These are phyloP conservation scores for Catharus minimus DNA, from an alignment of 2,113 vertebrate genomes.

Conservation along the genomic window DNA sequence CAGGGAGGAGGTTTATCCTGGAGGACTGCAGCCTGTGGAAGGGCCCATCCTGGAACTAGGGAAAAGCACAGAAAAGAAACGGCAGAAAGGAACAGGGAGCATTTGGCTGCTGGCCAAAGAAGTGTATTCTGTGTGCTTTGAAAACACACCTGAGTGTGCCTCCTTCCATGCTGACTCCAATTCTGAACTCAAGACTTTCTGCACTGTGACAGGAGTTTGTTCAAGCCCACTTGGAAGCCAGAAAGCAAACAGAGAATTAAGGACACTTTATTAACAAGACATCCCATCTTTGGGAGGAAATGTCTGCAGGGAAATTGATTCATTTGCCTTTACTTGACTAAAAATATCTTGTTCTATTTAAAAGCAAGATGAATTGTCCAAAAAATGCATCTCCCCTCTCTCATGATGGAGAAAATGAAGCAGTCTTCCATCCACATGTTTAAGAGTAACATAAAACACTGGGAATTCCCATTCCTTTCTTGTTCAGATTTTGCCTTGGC, in stretches of 20 bases:
- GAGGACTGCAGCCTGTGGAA: not conserved
- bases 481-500: not conserved
- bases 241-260: not conserved
- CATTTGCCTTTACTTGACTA: not conserved
- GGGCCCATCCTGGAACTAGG: not conserved
- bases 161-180: not conserved
- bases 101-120: not conserved
- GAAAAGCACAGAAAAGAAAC: not conserved
- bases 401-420: not conserved
- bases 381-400: not conserved
- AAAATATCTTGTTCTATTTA: not conserved
- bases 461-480: not conserved
- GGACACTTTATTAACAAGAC: not conserved
- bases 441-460: not conserved
- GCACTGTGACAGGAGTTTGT: not conserved
- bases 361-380: not conserved
- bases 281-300: not conserved
- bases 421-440: not conserved
- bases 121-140: not conserved
- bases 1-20: not conserved
- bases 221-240: not conserved
- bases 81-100: not conserved
- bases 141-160: not conserved
- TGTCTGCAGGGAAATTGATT: not conserved
- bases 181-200: not conserved